Evolutionary conservation across 2,888 invertebrate genomes (phyloP), one percentile per base, ranked within the genome.

Genomic region (Lagria hirta): DNA sequence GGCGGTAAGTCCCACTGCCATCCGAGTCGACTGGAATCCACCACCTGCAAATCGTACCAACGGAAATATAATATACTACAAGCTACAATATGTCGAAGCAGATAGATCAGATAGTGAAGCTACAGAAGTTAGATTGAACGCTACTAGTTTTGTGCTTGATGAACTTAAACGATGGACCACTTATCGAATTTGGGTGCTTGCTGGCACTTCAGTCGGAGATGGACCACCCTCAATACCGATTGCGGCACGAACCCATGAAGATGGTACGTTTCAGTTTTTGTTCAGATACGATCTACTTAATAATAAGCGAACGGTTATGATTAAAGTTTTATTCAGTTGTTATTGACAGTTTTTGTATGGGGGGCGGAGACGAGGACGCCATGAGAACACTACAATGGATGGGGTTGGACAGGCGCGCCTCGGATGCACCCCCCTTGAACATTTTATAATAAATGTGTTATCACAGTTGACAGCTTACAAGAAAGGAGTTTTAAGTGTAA

Each of bases 101-200:
- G 89, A 87, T 60, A 78, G 84, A 64, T 86, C 87, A 51, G 90
- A 91, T 73, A 86, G 86, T 54, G 90, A 92, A 70, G 90, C 91
- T 35, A 81, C 82, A 45, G 82, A 86, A 66, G 82, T 85, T 73
- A 88, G 80, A 69, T 81, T 88, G 68, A 89, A 88, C 75, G 80
- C 80, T 68, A 88, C 89, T 48, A 78, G 80, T 66, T 86, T 89
- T 75, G 76, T 86, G 52, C 79, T 96, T 75, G 89, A 91, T 70
- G 91, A 92, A 73, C 82, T 97, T 66, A 86, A 88, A 71, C 86
- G 89, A 52, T 97, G 93, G 93, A 95, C 95, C 48, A 87, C 91
- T 73, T 98, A 98, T 80, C 86, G 92, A 73, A 86, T 98, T 66
- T 94, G 94, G 93, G 90, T 97, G 66, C 79, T 93, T 61, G 97